Conservation (phyloP, 2,888 invertebrate species). For the Melangyna quadrimaculata region DNA sequence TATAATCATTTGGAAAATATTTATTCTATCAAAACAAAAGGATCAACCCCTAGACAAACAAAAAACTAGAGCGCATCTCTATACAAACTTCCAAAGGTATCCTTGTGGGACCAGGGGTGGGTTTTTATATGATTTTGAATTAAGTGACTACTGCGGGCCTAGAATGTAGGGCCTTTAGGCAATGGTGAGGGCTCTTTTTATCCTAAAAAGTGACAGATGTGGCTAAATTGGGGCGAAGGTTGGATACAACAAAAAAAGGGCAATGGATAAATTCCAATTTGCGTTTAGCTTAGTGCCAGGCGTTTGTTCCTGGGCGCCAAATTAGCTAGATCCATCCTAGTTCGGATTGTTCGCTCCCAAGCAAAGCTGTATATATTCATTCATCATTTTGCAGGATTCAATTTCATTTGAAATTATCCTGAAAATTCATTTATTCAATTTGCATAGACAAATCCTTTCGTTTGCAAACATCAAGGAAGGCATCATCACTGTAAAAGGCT, state of each 20-base stretch:
- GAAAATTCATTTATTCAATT: conserved; percentile 64
- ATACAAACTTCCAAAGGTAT: not conserved
- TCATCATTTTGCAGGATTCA: conserved; percentile 37
- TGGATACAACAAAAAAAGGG: too few species aligned
- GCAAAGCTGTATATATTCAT: not conserved
- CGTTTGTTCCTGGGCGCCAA: not conserved
- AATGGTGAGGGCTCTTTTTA: too few species aligned
- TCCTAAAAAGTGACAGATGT: too few species aligned
- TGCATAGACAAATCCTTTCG: conserved; percentile 52
- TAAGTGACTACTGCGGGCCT: not conserved
- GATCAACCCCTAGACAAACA: conserved; percentile 19
- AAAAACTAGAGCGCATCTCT: not conserved
- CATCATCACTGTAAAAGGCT: conserved; percentile 11
- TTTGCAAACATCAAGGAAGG: not conserved
- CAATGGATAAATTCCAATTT: too few species aligned
- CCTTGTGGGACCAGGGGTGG: not conserved
- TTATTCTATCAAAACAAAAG: conserved; percentile 39
- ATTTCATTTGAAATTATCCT: conserved; percentile 61
- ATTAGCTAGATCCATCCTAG: not conserved
- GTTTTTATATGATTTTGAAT: not conserved
- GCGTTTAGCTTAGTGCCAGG: too few species aligned
- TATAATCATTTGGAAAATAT: conserved; percentile 57
- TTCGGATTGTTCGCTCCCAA: not conserved
- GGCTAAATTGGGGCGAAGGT: too few species aligned
- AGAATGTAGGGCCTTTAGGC: not conserved